A percentile compares a stretch with the other conserved stretches of the same genome.
phyloP scores from a whole-genome alignment of 2,888 invertebrate genomes.

The Drosophila conformis region DNA sequence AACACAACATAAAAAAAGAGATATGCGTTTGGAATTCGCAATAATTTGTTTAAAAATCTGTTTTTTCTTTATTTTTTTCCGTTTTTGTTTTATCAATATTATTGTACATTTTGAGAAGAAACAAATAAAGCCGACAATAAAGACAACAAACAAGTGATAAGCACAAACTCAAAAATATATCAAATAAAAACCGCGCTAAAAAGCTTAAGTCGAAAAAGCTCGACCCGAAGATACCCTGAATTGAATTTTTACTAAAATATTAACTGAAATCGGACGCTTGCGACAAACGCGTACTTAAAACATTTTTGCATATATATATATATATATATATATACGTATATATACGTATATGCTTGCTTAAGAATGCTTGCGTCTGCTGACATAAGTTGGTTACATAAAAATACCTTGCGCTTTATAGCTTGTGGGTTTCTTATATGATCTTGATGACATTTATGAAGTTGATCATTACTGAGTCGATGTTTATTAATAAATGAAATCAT shows the following conservation, averaged over 20 bases:
- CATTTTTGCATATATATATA: neutral
- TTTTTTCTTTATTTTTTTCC: neutral
- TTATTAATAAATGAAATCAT: neutral
- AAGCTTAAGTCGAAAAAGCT: neutral
- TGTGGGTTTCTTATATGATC: neutral
- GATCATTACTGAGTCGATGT: neutral
- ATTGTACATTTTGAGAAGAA: constrained; percentile 51
- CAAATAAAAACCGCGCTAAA: neutral
- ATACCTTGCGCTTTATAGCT: neutral
- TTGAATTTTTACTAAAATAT: neutral
- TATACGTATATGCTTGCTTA: neutral
- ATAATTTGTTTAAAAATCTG: constrained; percentile 47
- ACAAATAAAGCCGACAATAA: constrained; percentile 44
- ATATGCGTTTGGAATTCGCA: constrained; percentile 37
- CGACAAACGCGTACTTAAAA: neutral
- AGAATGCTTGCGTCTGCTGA: neutral
- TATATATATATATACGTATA: neutral
- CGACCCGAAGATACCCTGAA: neutral
- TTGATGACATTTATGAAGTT: neutral
- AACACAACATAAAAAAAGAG: constrained; percentile 9
- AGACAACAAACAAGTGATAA: constrained; percentile 43
- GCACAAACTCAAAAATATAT: constrained; percentile 17
- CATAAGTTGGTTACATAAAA: neutral
- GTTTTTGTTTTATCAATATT: constrained; percentile 55
- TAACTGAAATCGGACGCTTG: neutral